Evolutionary conservation across 2,888 invertebrate genomes (phyloP), one percentile per base, ranked within the genome.

Genomic region (Sinopyrophorus schimmeli): DNA sequence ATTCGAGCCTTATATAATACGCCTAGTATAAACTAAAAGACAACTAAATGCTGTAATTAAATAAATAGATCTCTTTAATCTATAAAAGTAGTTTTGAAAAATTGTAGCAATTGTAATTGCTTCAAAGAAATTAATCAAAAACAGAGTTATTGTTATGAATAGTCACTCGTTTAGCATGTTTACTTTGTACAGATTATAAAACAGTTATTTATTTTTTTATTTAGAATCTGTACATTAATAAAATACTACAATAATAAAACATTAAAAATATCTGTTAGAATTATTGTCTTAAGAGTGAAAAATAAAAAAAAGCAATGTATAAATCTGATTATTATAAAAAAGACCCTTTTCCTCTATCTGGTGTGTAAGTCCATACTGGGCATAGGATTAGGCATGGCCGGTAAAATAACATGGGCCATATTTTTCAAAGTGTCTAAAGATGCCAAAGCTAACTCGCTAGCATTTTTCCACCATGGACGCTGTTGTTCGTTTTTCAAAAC

Each of bases 381-480:
- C n/a, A n/a, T n/a, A n/a, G n/a, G n/a, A n/a, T n/a, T 12, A 5
- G 38, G 38, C 7, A 38, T 27, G 6, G 35, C 35, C 10, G 52
- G 52, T 12, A 52, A 35, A 35, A 47, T 43, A 4, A 47, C 31
- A 15, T 39, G 15, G 5, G 52, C 42, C 3, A 24, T 24, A 16
- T 37, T 32, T 43, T 47, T 35, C 16, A 52, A 14, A n/a, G 32
- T 15, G 20, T 27, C 23, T 14, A 47, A 24, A 16, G 47, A 17
- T 9, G 34, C 52, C 26, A 43, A 31, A 18, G 47, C 51, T 3
- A 51, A 10, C 12, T 51, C 46, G 3, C 38, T 21, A 3, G 43
- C 47, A 24, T 39, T 52, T 11, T 20, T 52, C 52, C 52, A 52
- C 52, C 47, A 52, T 3, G 52, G 47, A 9, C 35, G 14, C 15